phyloP scores from a whole-genome alignment of 92 coral and sea anemone species.

The Muricea muricata region DNA sequence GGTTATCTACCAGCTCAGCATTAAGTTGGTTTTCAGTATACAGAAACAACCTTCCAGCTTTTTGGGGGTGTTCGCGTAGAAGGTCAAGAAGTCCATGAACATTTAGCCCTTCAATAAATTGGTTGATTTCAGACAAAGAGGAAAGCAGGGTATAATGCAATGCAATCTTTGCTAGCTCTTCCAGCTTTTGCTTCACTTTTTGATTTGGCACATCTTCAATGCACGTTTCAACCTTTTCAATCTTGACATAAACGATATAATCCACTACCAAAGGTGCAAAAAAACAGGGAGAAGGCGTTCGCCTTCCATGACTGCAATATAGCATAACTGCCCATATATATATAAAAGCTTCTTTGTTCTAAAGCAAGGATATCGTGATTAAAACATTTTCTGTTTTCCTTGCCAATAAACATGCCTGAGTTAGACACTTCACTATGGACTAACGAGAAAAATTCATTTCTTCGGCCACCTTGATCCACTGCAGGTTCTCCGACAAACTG shows the following conservation, averaged over 20 bases:
- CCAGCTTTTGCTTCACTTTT: slow-evolving; percentile 29
- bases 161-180: slow-evolving; percentile 8
- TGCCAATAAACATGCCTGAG: slow-evolving; percentile 19
- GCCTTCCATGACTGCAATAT: slow-evolving; percentile 28
- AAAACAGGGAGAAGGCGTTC: slow-evolving; percentile 39
- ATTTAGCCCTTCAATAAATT: not conserved
- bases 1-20: slow-evolving; percentile 14
- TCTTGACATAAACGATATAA: slow-evolving; percentile 34
- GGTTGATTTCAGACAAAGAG: slow-evolving; percentile 1
- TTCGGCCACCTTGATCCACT: slow-evolving; percentile 17
- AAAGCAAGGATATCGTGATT: slow-evolving; percentile 27
- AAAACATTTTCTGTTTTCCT: slow-evolving; percentile 28
- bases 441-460: slow-evolving; percentile 31
- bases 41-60: slow-evolving; percentile 7
- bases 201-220: slow-evolving; percentile 2
- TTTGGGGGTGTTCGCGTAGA: not conserved
- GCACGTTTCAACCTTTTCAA: slow-evolving; percentile 16
- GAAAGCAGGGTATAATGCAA: slow-evolving; percentile 8
- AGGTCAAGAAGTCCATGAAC: not conserved
- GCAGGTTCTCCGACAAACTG: slow-evolving; percentile 22
- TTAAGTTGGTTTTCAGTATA: slow-evolving; percentile 30
- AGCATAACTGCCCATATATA: slow-evolving; percentile 36
- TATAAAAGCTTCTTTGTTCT: slow-evolving; percentile 14
- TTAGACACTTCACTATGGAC: slow-evolving; percentile 25
- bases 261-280: slow-evolving; percentile 34